phyloP scores from a whole-genome alignment of 1,140 invertebrate genomes.

The Reticulitermes speratus region DNA sequence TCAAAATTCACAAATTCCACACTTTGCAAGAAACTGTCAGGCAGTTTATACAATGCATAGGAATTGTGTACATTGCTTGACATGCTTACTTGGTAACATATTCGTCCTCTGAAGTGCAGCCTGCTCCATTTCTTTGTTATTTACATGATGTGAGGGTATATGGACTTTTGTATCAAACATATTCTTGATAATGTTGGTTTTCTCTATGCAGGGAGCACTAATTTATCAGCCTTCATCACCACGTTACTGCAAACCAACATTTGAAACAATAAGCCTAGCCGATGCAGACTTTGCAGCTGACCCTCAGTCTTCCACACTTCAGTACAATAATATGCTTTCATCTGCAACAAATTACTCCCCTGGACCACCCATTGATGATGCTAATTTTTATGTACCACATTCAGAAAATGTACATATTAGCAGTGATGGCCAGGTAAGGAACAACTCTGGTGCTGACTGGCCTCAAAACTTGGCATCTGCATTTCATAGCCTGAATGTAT shows the following conservation, averaged over 20 bases:
- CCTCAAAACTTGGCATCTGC: neutral
- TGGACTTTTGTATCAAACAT: too few species aligned
- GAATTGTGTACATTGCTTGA: too few species aligned
- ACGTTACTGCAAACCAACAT: conserved; percentile 41
- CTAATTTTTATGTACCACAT: too few species aligned
- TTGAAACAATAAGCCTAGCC: conserved; percentile 44
- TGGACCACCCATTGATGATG: neutral
- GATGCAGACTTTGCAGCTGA: conserved; percentile 44
- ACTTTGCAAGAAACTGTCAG: too few species aligned
- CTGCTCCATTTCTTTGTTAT: too few species aligned
- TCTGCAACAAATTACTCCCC: conserved; percentile 8
- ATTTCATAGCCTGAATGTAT: neutral
- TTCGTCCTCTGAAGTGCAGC: too few species aligned
- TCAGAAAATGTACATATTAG: too few species aligned
- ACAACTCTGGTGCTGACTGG: neutral
- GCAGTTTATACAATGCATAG: too few species aligned
- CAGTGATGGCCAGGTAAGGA: neutral
- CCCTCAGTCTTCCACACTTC: conserved; percentile 20
- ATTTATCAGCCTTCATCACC: neutral
- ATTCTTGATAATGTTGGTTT: neutral
- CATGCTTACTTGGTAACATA: too few species aligned
- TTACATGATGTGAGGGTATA: too few species aligned
- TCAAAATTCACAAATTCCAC: too few species aligned
- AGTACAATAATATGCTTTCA: neutral
- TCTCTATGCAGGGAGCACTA: neutral